Percentiles rank a stretch among this genome's conserved stretches.
These are phyloP conservation scores for Saccostrea cuccullata DNA, from an alignment of 1,140 invertebrate genomes.

Conservation along the genomic window DNA sequence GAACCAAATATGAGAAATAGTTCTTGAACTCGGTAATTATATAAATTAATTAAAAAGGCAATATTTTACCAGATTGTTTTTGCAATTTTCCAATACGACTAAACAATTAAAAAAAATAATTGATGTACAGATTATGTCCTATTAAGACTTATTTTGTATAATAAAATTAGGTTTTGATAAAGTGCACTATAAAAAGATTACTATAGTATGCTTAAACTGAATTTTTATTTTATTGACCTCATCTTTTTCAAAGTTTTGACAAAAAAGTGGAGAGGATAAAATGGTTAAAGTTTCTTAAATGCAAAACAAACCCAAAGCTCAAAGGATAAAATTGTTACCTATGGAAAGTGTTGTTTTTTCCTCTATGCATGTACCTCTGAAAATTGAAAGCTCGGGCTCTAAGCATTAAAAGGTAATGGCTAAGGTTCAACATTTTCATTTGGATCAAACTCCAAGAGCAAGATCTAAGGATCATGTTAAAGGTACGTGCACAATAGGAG, in stretches of 20 bases:
- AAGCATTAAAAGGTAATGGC: neutral
- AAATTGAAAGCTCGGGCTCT: neutral
- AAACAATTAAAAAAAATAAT: neutral
- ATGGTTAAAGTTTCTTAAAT: no score
- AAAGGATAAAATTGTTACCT: neutral
- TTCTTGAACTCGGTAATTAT: no score
- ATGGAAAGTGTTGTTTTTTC: neutral
- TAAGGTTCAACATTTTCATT: neutral
- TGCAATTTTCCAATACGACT: neutral
- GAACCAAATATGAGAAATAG: no score
- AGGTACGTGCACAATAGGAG: no score
- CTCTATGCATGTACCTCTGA: neutral
- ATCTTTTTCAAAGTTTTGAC: neutral
- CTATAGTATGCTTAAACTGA: no score
- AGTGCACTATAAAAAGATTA: no score
- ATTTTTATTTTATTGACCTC: neutral
- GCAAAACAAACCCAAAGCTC: neutral
- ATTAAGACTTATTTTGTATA: no score
- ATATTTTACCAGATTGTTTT: neutral
- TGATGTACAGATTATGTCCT: neutral
- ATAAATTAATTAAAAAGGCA: no score
- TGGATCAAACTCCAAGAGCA: no score
- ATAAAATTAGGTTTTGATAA: no score
- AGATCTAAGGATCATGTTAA: no score
- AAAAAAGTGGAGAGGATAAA: neutral